phyloP scores from a whole-genome alignment of 1,140 invertebrate species.

The Neuroterus valhalla region DNA sequence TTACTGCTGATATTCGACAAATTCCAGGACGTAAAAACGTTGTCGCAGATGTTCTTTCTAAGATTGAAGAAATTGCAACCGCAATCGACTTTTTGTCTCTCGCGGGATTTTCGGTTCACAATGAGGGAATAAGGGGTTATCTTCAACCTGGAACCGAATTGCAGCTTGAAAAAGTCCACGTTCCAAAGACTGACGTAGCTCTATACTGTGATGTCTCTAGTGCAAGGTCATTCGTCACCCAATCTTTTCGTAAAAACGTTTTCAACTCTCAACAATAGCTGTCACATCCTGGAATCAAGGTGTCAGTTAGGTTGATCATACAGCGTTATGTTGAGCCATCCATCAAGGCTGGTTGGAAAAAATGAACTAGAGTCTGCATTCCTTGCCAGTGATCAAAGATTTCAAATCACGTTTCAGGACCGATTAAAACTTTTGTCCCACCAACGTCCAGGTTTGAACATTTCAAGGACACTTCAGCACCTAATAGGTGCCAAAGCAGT shows the following conservation, averaged over 20 bases:
- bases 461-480: background rate
- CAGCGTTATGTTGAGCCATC: conserved; percentile 42
- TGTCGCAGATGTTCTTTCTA: too few relatives aligned
- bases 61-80: background rate
- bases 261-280: conserved; percentile 60
- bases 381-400: conserved; percentile 41
- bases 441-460: too few relatives aligned
- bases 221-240: conserved; percentile 53
- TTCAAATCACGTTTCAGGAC: conserved; percentile 28
- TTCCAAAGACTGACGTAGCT: too few relatives aligned
- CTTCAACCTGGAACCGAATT: too few relatives aligned
- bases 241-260: conserved; percentile 46
- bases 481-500: background rate
- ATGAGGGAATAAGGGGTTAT: too few relatives aligned
- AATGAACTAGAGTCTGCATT: conserved; percentile 34
- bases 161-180: background rate
- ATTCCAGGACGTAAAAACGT: too few relatives aligned
- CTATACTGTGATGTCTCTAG: conserved; percentile 53
- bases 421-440: conserved; percentile 3
- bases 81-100: background rate
- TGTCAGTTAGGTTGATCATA: conserved; percentile 51
- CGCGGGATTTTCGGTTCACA: too few relatives aligned
- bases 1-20: too few relatives aligned
- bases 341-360: conserved; percentile 24
- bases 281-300: conserved; percentile 58